Conservation (phyloP, 1,140 invertebrate genomes). For the Heliconius nattereri region DNA sequence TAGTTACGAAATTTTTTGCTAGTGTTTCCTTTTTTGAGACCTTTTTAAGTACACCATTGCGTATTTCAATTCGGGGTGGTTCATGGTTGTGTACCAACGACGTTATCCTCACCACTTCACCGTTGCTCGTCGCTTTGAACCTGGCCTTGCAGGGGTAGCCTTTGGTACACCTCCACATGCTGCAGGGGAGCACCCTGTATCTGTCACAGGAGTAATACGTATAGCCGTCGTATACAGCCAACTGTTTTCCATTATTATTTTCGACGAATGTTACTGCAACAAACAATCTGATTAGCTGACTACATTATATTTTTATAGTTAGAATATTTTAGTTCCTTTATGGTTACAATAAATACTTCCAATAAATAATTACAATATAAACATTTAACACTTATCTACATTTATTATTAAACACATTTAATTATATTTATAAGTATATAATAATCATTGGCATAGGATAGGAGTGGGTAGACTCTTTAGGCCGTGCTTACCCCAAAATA, state of each 20-base stretch:
- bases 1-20: too few species aligned
- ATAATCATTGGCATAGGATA: neutral
- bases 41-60: conserved; percentile 46
- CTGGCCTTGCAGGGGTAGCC: conserved; percentile 55
- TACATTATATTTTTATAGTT: neutral
- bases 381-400: neutral
- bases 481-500: too few species aligned
- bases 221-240: conserved; percentile 49
- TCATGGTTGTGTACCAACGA: conserved; percentile 49
- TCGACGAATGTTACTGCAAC: conserved; percentile 51
- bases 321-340: neutral
- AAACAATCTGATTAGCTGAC: conserved; percentile 15
- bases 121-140: conserved; percentile 46
- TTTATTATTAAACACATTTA: conserved; percentile 2
- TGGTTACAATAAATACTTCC: neutral
- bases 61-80: conserved; percentile 44
- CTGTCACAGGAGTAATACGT: conserved; percentile 50
- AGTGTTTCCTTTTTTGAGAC: conserved; percentile 30
- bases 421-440: neutral
- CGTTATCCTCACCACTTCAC: conserved; percentile 43
- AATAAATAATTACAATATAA: neutral
- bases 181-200: conserved; percentile 31
- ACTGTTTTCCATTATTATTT: conserved; percentile 50
- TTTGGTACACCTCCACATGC: conserved; percentile 59
- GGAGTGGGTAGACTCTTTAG: too few species aligned